phyloP scores from a whole-genome alignment of 2,113 vertebrate genomes.

The Hiodon tergisus region DNA sequence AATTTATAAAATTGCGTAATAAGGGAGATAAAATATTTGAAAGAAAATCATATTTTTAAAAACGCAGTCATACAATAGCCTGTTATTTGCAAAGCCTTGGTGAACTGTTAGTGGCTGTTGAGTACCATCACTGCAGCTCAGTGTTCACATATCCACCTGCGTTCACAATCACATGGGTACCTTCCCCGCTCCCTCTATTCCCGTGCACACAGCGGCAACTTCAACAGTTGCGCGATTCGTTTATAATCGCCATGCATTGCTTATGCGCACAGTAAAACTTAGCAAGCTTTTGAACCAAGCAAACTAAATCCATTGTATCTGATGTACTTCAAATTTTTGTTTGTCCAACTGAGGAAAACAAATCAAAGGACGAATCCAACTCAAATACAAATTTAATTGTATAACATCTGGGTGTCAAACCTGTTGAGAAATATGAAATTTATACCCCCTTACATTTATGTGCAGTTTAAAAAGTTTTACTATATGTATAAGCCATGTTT shows the following conservation, averaged over 20 bases:
- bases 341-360: conserved; percentile 3
- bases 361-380: neutral
- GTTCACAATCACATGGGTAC: no score
- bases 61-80: conserved; percentile 22
- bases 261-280: conserved; percentile 6
- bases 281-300: neutral
- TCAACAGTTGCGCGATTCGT: neutral
- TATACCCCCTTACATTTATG: neutral
- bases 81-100: conserved; percentile 41
- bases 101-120: conserved; percentile 19
- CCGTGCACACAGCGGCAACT: neutral
- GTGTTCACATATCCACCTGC: neutral
- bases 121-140: neutral
- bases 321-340: neutral
- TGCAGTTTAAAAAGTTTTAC: neutral
- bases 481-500: neutral
- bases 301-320: conserved; percentile 8
- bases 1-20: conserved; percentile 51
- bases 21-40: conserved; percentile 44
- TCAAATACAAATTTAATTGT: conserved; percentile 2
- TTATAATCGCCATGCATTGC: neutral
- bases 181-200: neutral
- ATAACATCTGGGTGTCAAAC: conserved; percentile 1
- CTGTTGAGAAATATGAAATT: neutral
- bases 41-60: conserved; percentile 35